A percentile compares a stretch with the other conserved stretches of the same genome.
phyloP scores from a whole-genome alignment of 2,113 vertebrate genomes.

The Cyanoderma ruficeps region DNA sequence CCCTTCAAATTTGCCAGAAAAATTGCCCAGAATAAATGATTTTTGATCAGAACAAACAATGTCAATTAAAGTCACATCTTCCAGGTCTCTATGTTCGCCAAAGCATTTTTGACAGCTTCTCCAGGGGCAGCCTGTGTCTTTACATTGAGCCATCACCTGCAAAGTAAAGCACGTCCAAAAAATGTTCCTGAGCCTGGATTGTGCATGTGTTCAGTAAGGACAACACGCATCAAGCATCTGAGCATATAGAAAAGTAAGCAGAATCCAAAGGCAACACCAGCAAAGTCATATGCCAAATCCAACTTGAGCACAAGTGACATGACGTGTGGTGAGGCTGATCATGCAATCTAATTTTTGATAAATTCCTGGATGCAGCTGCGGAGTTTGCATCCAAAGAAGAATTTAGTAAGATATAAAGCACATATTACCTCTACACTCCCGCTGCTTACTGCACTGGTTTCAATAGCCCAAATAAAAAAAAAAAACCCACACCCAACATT shows the following conservation, averaged over 20 bases:
- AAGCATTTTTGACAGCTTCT: background rate
- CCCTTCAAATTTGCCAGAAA: background rate
- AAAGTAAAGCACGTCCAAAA: background rate
- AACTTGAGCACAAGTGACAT: background rate
- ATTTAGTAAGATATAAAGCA: background rate
- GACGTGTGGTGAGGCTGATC: background rate
- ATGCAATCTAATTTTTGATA: background rate
- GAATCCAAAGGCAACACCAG: background rate
- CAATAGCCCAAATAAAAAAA: background rate
- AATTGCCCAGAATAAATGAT: background rate
- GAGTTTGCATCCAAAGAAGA: background rate
- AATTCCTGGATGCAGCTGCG: background rate
- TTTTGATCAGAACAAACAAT: background rate
- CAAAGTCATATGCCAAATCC: background rate
- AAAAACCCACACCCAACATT: background rate
- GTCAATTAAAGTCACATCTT: background rate
- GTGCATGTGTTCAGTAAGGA: background rate
- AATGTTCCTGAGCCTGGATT: background rate
- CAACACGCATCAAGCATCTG: accelerated
- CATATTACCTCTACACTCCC: background rate
- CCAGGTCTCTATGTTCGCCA: background rate
- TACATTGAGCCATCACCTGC: background rate
- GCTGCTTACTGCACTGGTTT: background rate
- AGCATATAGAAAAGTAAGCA: background rate
- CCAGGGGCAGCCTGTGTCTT: background rate